A percentile compares a stretch with the other conserved stretches of the same genome.
phyloP scores from a whole-genome alignment of 2,888 invertebrate species.

The Timandra comae region DNA sequence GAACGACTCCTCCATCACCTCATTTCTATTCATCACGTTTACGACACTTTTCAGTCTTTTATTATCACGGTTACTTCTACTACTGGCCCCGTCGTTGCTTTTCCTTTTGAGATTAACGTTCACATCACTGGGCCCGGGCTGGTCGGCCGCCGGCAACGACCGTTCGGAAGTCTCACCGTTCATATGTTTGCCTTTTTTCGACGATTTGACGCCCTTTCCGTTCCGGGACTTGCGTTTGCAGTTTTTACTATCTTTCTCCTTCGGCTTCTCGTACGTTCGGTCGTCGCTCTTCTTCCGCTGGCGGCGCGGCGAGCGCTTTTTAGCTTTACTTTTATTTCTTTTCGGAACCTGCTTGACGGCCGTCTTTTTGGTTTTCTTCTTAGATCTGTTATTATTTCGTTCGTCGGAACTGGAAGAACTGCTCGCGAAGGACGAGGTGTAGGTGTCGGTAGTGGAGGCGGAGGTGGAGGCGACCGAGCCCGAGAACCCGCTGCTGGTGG shows the following conservation, averaged over 20 bases:
- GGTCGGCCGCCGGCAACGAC: background rate
- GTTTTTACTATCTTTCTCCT: background rate
- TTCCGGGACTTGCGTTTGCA: slow-evolving; percentile 15
- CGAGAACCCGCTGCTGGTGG: slow-evolving; percentile 10
- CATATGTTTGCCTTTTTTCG: too few species aligned
- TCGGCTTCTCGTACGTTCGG: slow-evolving; percentile 3
- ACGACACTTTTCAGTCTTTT: slow-evolving; percentile 66
- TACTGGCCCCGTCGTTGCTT: too few species aligned
- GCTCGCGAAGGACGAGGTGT: too few species aligned
- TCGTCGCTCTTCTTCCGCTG: background rate
- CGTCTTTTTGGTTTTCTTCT: slow-evolving; percentile 1
- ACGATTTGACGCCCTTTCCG: slow-evolving; percentile 18
- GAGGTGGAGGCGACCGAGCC: slow-evolving; percentile 9
- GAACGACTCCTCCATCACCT: slow-evolving; percentile 27
- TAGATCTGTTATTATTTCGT: background rate
- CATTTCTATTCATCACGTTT: too few species aligned
- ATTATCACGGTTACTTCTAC: slow-evolving; percentile 34
- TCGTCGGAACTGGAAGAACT: too few species aligned
- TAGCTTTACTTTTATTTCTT: slow-evolving; percentile 14
- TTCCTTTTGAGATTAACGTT: background rate
- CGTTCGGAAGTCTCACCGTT: too few species aligned
- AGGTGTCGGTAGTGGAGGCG: too few species aligned
- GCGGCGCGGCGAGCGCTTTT: slow-evolving; percentile 7
- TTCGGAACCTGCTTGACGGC: slow-evolving; percentile 15
- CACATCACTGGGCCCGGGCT: background rate